These are phyloP conservation scores for Bradypodion ventrale DNA, from an alignment of 2,797 vertebrate genomes.

Conservation along the genomic window DNA sequence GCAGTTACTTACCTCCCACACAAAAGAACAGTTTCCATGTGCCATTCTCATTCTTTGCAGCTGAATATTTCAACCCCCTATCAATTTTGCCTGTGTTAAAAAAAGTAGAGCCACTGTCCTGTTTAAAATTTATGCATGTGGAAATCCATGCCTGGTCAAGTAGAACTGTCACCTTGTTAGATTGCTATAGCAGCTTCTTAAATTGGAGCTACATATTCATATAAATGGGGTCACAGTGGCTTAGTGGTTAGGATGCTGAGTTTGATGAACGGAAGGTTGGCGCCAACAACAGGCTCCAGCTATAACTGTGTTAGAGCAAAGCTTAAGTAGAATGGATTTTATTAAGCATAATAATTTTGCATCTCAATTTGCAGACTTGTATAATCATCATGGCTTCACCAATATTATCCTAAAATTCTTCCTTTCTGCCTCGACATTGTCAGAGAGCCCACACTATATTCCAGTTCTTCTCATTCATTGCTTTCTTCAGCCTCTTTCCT, in stretches of 20 bases:
- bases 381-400: neutral
- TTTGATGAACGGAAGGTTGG: no score
- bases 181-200: no score
- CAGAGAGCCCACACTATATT: neutral
- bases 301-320: neutral
- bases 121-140: no score
- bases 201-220: no score
- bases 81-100: neutral
- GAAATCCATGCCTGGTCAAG: no score
- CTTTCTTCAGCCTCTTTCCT: conserved; percentile 6
- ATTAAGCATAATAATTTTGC: neutral
- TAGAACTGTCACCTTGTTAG: no score
- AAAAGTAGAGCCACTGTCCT: neutral
- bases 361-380: neutral
- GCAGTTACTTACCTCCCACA: conserved; percentile 55
- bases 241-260: no score
- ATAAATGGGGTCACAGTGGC: no score
- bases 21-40: conserved; percentile 26
- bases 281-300: neutral
- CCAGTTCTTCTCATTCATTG: neutral
- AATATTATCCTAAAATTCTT: neutral
- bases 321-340: neutral
- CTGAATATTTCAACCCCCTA: conserved; percentile 7
- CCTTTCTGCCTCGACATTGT: neutral
- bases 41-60: conserved; percentile 24